These are phyloP conservation scores for Eupeodes luniger DNA, from an alignment of 2,888 invertebrate genomes.

Conservation along the genomic window DNA sequence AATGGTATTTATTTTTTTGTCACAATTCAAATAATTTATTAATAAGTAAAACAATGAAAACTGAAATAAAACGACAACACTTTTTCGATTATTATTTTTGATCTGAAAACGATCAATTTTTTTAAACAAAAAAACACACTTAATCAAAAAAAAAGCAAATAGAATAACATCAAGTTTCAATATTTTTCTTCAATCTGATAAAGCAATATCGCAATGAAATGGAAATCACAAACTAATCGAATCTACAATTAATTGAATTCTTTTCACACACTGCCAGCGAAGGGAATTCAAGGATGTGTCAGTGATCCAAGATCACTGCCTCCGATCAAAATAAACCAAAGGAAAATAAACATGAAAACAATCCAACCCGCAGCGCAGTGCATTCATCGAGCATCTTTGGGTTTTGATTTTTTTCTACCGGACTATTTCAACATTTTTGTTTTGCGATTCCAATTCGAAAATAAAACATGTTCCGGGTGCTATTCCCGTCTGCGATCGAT, in stretches of 20 bases:
- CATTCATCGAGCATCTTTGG: conserved; percentile 51
- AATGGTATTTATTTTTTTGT: conserved; percentile 1
- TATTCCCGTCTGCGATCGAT: conserved; percentile 66
- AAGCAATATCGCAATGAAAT: background rate
- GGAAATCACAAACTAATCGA: conserved; percentile 30
- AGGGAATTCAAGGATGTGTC: conserved; percentile 66
- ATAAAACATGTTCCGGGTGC: conserved; percentile 75
- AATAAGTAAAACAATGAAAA: background rate
- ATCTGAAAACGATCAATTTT: background rate
- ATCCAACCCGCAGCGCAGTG: conserved; percentile 45
- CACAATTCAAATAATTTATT: conserved; percentile 16
- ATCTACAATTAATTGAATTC: conserved; percentile 15
- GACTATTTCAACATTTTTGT: conserved; percentile 43
- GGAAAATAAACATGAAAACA: conserved; percentile 19
- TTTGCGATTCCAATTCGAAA: conserved; percentile 68
- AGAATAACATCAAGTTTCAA: background rate
- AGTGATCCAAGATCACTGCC: conserved; percentile 75
- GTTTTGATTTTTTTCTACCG: conserved; percentile 32
- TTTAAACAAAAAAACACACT: background rate
- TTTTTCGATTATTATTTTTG: background rate
- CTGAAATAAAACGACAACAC: conserved; percentile 4
- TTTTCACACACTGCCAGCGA: conserved; percentile 1
- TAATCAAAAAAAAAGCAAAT: background rate
- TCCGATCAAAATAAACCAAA: conserved; percentile 63
- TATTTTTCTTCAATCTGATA: conserved; percentile 11